Percentiles rank a stretch among this genome's conserved stretches.
Evolutionary conservation across 2,797 vertebrate genomes (phyloP).

Genomic region (Antennarius maculatus): DNA sequence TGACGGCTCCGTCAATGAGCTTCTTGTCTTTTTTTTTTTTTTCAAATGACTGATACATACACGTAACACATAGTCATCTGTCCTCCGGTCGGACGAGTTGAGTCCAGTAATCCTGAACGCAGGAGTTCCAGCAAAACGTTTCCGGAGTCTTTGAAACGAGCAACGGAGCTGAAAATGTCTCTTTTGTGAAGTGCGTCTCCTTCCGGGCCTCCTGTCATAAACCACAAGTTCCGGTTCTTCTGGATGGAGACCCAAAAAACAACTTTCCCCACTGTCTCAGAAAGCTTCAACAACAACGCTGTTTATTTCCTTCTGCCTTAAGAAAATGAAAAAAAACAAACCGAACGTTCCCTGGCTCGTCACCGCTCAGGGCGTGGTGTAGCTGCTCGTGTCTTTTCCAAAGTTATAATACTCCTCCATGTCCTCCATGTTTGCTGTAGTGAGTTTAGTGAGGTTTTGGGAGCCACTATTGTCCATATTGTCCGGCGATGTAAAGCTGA

Average conservation of each 20-base stretch:
- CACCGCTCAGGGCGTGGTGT: conserved; percentile 76
- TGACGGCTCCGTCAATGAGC: conserved; percentile 55
- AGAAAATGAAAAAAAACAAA: conserved; percentile 6
- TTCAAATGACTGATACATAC: conserved; percentile 70
- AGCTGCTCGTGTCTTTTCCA: conserved; percentile 83
- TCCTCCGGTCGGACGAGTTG: conserved; percentile 58
- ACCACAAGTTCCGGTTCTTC: conserved; percentile 55
- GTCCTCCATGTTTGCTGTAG: conserved; percentile 85
- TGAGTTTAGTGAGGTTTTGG: conserved; percentile 86
- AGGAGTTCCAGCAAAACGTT: conserved; percentile 52
- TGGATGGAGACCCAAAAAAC: conserved; percentile 56
- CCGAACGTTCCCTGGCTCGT: conserved; percentile 26
- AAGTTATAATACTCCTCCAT: conserved; percentile 93
- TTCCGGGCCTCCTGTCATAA: conserved; percentile 50
- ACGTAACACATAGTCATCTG: conserved; percentile 71
- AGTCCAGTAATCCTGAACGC: conserved; percentile 53
- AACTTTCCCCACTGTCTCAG: conserved; percentile 44
- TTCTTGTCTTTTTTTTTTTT: conserved; percentile 26
- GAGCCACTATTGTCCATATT: conserved; percentile 80
- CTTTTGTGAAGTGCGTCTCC: conserved; percentile 56
- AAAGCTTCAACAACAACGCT: conserved; percentile 40
- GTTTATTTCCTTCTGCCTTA: conserved; percentile 39
- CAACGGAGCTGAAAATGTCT: conserved; percentile 54
- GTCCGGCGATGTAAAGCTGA: conserved; percentile 84
- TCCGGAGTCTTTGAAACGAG: conserved; percentile 55